These are phyloP conservation scores for Acrocephalus kingi DNA, from an alignment of 2,113 vertebrate genomes.

Conservation along the genomic window DNA sequence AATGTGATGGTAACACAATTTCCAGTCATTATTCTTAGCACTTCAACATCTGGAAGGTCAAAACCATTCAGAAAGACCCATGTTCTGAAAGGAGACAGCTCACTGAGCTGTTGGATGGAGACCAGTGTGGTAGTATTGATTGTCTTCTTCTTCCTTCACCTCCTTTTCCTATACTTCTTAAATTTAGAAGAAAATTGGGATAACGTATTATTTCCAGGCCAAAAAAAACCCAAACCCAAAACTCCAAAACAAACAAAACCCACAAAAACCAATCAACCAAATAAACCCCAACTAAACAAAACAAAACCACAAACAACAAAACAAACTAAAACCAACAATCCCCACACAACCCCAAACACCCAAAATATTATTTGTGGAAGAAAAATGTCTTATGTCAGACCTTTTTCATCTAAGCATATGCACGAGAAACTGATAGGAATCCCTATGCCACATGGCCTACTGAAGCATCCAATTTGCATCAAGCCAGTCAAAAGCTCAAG, in stretches of 20 bases:
- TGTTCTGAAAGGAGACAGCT: accelerated
- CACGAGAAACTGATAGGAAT: not conserved
- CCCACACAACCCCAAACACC: not conserved
- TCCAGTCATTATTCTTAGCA: not conserved
- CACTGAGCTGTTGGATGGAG: not conserved
- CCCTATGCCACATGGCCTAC: accelerated
- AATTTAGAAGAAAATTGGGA: not conserved
- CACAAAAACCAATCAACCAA: not conserved
- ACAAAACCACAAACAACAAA: not conserved
- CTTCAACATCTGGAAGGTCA: not conserved
- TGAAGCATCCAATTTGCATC: not conserved
- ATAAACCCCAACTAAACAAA: not conserved
- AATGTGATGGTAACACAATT: not conserved
- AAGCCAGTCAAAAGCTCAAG: not conserved
- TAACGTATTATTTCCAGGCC: not conserved
- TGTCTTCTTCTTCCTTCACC: not conserved
- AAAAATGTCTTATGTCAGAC: not conserved
- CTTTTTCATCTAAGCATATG: not conserved
- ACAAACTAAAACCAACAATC: not conserved
- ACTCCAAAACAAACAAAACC: not conserved
- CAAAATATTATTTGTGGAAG: not conserved
- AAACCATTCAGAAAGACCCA: not conserved
- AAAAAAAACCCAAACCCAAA: not conserved
- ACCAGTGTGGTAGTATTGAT: accelerated
- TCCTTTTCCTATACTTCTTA: not conserved